Conservation (phyloP, 2,113 vertebrate genomes). For the Cynopterus brachyotis region DNA sequence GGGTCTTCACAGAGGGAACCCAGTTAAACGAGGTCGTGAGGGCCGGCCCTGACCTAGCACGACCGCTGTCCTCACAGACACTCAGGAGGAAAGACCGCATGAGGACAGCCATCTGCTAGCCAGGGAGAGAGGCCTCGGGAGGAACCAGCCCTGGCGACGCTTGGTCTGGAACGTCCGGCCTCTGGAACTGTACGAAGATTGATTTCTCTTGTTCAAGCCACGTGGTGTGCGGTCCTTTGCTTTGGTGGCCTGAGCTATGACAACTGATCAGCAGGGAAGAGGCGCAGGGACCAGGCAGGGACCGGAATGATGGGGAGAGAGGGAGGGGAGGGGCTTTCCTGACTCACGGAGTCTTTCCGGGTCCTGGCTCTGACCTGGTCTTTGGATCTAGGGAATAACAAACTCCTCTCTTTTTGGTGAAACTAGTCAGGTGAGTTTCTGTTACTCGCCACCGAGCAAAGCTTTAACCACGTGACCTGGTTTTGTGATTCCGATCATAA, state of each 20-base stretch:
- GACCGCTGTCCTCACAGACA: not conserved
- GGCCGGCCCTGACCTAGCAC: not conserved
- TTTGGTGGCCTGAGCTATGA: accelerated
- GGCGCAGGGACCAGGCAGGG: too few species aligned
- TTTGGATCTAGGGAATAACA: not conserved
- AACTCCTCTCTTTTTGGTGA: not conserved
- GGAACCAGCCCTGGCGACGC: too few species aligned
- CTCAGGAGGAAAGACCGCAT: not conserved
- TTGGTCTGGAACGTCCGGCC: not conserved
- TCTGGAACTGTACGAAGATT: not conserved
- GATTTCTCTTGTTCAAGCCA: not conserved
- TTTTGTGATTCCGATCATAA: not conserved
- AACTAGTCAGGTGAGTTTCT: not conserved
- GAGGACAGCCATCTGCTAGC: accelerated
- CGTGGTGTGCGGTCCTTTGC: not conserved
- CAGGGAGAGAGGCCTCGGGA: not conserved
- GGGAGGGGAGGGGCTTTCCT: not conserved
- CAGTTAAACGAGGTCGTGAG: not conserved
- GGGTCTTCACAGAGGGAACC: not conserved
- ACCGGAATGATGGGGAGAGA: not conserved
- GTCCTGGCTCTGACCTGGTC: not conserved
- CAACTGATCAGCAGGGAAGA: not conserved
- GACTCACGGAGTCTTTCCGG: accelerated
- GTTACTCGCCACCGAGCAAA: not conserved
- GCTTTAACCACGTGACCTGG: not conserved